phyloP scores from a whole-genome alignment of 2,113 vertebrate genomes.

The Prolemur simus region DNA sequence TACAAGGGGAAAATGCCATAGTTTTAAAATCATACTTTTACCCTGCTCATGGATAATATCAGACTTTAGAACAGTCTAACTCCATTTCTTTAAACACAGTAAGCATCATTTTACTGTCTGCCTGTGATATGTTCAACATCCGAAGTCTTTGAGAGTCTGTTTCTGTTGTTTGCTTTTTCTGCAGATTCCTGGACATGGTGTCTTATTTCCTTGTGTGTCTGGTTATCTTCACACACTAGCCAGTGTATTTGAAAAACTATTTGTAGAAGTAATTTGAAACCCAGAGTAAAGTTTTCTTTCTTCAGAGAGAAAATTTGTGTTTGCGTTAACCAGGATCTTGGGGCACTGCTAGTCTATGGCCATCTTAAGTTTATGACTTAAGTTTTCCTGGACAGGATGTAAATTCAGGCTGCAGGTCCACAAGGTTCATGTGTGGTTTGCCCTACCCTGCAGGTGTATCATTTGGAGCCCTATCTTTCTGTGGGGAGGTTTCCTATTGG shows the following conservation, averaged over 20 bases:
- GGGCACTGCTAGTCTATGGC: neutral
- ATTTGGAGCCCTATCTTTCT: neutral
- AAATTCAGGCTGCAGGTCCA: neutral
- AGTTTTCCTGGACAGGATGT: neutral
- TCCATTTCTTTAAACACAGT: neutral
- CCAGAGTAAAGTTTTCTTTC: neutral
- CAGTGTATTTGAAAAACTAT: neutral
- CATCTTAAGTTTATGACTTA: neutral
- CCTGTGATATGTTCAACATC: neutral
- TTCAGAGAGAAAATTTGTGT: neutral
- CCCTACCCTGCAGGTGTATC: neutral
- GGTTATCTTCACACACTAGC: neutral
- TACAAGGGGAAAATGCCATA: neutral
- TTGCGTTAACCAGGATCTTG: neutral
- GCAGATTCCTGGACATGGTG: neutral
- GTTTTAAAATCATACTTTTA: conserved; percentile 1
- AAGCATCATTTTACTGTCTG: neutral
- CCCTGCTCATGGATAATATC: neutral
- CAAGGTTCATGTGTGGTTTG: neutral
- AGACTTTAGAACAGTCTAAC: neutral
- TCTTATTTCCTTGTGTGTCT: neutral
- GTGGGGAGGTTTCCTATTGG: neutral
- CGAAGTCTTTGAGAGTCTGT: neutral
- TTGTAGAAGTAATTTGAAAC: neutral
- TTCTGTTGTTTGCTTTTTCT: conserved; percentile 32